A percentile compares a stretch with the other conserved stretches of the same genome.
Evolutionary conservation across 30 jellyfish, hydroid and myxozoan species (phyloP).

Genomic region (Rhopilema esculentum): DNA sequence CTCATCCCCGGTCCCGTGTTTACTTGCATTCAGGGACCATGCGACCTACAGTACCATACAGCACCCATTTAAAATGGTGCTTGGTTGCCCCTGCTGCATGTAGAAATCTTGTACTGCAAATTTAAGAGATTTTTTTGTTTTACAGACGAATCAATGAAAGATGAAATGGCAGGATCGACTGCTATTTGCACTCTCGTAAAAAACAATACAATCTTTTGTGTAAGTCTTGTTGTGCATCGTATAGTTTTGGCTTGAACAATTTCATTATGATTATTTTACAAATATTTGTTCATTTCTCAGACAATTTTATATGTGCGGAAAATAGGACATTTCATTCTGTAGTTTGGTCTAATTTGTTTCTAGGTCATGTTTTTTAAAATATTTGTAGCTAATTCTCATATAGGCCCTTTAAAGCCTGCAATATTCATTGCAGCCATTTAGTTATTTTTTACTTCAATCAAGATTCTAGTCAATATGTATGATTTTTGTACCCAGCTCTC

Average conservation of each 20-base stretch:
- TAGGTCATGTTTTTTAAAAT: too few relatives aligned
- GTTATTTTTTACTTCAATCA: too few relatives aligned
- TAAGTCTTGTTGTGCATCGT: constrained; percentile 33
- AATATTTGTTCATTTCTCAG: too few relatives aligned
- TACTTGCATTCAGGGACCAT: too few relatives aligned
- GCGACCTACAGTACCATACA: neutral
- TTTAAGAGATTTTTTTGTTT: neutral
- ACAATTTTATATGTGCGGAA: neutral
- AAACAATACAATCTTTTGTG: constrained; percentile 83
- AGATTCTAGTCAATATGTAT: too few relatives aligned
- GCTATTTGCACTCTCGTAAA: constrained; percentile 87
- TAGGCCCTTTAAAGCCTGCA: too few relatives aligned
- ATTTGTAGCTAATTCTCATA: too few relatives aligned
- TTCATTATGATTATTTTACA: too few relatives aligned
- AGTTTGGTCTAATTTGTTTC: neutral
- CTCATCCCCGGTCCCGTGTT: too few relatives aligned
- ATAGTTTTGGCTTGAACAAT: neutral
- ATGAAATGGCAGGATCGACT: constrained; percentile 96
- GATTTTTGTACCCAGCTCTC: too few relatives aligned
- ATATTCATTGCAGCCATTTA: too few relatives aligned
- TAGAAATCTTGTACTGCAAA: too few relatives aligned
- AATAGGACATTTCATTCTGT: neutral
- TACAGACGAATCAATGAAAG: constrained; percentile 80
- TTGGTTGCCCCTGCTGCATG: neutral
- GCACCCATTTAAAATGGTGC: neutral